These are phyloP conservation scores for Onchidella celtica DNA, from an alignment of 2,888 invertebrate species.

Conservation along the genomic window DNA sequence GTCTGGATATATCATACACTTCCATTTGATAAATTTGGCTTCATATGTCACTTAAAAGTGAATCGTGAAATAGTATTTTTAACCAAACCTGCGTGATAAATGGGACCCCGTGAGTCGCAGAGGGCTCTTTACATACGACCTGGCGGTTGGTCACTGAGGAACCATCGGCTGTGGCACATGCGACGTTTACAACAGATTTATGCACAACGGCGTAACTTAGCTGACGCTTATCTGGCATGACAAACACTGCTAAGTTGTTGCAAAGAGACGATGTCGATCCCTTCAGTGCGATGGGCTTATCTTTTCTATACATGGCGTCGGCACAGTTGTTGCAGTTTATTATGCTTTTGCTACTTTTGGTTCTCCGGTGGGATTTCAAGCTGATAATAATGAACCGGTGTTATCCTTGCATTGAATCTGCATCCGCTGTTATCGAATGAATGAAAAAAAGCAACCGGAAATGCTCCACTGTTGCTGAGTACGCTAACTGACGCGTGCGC, in stretches of 20 bases:
- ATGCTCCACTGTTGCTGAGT: slow-evolving; percentile 33
- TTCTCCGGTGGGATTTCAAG: no score
- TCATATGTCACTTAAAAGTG: no score
- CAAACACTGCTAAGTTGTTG: slow-evolving; percentile 74
- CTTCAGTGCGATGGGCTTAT: slow-evolving; percentile 74
- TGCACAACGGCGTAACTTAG: slow-evolving; percentile 77
- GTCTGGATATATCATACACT: no score
- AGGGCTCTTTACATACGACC: slow-evolving; percentile 77
- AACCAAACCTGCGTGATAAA: slow-evolving; percentile 78
- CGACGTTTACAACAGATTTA: slow-evolving; percentile 75
- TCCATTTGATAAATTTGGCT: no score
- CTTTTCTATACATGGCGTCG: slow-evolving; percentile 75
- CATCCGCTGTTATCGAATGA: neutral
- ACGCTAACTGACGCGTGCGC: slow-evolving; percentile 34
- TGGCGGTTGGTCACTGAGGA: slow-evolving; percentile 73
- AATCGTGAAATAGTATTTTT: no score
- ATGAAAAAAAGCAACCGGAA: slow-evolving; percentile 3
- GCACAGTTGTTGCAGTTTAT: no score
- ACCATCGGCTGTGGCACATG: slow-evolving; percentile 73
- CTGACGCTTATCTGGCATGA: slow-evolving; percentile 69
- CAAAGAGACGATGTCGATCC: slow-evolving; percentile 74
- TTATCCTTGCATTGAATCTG: neutral
- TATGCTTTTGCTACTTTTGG: no score
- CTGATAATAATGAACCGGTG: no score
- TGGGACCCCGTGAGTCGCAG: slow-evolving; percentile 70